Evolutionary conservation across 2,113 vertebrate species (phyloP).

Genomic region (Leptosomus discolor): DNA sequence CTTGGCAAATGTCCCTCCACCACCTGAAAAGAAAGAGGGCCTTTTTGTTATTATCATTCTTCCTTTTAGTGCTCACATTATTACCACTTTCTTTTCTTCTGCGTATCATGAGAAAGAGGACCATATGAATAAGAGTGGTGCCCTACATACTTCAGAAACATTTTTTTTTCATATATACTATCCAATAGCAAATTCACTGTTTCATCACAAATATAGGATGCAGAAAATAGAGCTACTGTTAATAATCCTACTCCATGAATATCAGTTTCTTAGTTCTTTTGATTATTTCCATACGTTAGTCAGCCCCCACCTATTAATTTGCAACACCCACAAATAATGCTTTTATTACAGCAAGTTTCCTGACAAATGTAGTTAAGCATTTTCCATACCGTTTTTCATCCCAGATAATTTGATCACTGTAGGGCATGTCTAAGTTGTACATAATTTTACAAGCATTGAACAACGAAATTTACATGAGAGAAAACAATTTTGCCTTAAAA

Average conservation of each 20-base stretch:
- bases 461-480: conserved; percentile 19
- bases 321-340: neutral
- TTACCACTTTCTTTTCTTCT: neutral
- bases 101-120: neutral
- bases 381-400: neutral
- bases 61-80: fast-evolving
- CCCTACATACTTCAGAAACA: neutral
- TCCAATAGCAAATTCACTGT: neutral
- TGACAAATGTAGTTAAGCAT: neutral
- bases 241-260: neutral
- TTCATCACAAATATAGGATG: neutral
- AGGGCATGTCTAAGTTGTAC: neutral
- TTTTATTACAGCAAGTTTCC: neutral
- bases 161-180: neutral
- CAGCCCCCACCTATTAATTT: neutral
- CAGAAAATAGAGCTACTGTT: neutral
- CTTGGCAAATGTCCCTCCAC: fast-evolving
- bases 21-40: fast-evolving
- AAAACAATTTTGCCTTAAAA: conserved; percentile 34
- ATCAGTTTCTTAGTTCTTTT: neutral
- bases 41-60: neutral
- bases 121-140: neutral
- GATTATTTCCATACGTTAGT: neutral
- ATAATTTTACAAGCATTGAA: conserved; percentile 26
- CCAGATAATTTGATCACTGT: neutral